Evolutionary conservation across 1,140 invertebrate genomes (phyloP).

Genomic region (Temnothorax longispinosus): DNA sequence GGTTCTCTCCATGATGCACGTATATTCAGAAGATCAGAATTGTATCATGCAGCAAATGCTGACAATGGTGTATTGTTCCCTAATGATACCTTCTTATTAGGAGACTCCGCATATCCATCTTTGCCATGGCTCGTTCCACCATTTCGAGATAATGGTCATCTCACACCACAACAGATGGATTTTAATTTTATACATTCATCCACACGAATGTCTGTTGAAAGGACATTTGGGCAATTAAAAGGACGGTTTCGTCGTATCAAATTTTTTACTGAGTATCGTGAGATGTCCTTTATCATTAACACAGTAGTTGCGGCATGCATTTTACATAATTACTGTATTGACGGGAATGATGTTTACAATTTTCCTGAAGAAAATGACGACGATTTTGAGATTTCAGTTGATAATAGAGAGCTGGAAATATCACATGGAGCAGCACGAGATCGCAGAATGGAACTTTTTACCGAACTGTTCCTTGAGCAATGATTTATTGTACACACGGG

Average conservation of each 20-base stretch:
- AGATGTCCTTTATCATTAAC: neutral
- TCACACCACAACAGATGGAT: neutral
- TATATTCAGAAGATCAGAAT: neutral
- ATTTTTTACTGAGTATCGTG: constrained; percentile 17
- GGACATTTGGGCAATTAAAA: neutral
- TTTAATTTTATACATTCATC: neutral
- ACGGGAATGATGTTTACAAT: neutral
- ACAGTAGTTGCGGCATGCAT: constrained; percentile 3
- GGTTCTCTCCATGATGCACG: neutral
- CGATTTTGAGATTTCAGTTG: neutral
- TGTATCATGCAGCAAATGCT: neutral
- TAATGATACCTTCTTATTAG: neutral
- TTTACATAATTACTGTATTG: constrained; percentile 1
- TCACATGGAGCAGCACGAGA: neutral
- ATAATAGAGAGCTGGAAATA: neutral
- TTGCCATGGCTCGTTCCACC: neutral
- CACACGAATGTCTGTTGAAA: neutral
- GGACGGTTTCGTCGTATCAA: neutral
- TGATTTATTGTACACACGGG: neutral
- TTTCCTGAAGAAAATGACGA: neutral
- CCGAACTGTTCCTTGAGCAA: neutral
- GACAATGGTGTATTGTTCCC: neutral
- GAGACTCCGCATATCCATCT: neutral
- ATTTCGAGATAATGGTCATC: neutral
- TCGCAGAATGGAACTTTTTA: neutral